A percentile compares a stretch with the other conserved stretches of the same genome.
Conservation (phyloP, 1,140 invertebrate genomes). For the Hormaphis cornu region DNA sequence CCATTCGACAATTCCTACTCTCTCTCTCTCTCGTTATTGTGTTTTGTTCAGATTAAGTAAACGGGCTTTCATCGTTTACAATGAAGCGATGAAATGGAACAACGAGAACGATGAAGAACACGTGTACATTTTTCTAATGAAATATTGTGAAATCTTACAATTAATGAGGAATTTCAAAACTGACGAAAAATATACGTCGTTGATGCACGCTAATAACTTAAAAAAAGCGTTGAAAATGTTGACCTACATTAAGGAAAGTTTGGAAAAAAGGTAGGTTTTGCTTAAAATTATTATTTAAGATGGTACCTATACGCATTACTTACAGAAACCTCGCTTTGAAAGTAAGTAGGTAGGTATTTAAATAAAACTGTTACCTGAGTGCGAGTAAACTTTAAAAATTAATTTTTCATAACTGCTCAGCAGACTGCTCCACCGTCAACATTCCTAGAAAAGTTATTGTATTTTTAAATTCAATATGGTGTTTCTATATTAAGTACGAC, state of each 20-base stretch:
- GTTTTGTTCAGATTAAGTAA: background rate
- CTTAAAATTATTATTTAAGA: background rate
- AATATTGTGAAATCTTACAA: conserved; percentile 26
- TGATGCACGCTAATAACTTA: background rate
- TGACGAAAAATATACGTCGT: background rate
- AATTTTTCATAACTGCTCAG: too few species aligned
- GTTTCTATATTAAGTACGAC: too few species aligned
- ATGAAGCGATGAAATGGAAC: background rate
- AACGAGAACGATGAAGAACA: conserved; percentile 20
- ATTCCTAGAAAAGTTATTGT: too few species aligned
- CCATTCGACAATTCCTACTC: background rate
- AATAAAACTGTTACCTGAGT: too few species aligned
- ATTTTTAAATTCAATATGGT: too few species aligned
- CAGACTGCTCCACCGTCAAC: too few species aligned
- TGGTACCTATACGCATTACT: too few species aligned
- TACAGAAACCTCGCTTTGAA: too few species aligned
- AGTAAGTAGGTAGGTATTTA: too few species aligned
- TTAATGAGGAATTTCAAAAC: too few species aligned
- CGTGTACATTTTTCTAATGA: conserved; percentile 26
- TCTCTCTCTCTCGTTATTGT: background rate
- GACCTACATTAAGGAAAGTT: background rate
- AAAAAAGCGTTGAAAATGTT: background rate
- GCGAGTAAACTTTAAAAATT: too few species aligned
- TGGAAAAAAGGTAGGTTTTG: background rate
- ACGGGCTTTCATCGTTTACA: background rate